Evolutionary conservation across 2,797 vertebrate genomes (phyloP).

Genomic region (Peromyscus attwateri): DNA sequence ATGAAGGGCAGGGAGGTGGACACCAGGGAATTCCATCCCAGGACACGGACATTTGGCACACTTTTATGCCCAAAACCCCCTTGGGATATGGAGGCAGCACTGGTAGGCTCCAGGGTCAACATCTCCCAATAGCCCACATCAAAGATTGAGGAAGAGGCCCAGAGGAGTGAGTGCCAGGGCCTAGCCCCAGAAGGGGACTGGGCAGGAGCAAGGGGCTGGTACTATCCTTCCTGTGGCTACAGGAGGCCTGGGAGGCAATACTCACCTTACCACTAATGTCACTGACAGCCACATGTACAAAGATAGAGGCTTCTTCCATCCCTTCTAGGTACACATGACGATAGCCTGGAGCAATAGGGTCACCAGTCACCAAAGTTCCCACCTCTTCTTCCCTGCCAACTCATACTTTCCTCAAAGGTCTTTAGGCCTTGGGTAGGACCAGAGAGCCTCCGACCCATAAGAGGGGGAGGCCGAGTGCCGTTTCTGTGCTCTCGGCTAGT

Average conservation of each 20-base stretch:
- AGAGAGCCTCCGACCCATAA: accelerated
- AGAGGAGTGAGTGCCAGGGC: accelerated
- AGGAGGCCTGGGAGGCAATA: slow-evolving; percentile 35
- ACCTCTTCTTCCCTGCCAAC: background rate
- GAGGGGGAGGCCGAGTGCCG: background rate
- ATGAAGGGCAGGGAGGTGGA: background rate
- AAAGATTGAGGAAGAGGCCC: background rate
- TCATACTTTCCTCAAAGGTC: background rate
- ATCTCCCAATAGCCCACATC: background rate
- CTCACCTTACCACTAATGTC: slow-evolving; percentile 99
- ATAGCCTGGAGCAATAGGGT: slow-evolving; percentile 90
- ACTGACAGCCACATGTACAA: slow-evolving; percentile 96
- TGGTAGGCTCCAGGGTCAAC: background rate
- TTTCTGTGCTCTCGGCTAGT: background rate
- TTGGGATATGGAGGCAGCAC: background rate
- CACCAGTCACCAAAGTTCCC: background rate
- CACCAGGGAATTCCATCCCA: background rate
- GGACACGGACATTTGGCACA: background rate
- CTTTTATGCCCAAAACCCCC: background rate
- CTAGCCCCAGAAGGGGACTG: background rate
- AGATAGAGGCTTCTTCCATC: slow-evolving; percentile 98
- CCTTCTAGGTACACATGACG: slow-evolving; percentile 99
- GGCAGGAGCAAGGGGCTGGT: background rate
- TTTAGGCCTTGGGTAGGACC: background rate
- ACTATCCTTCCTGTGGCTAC: background rate